Conservation (phyloP, 2,113 vertebrate species). For the Origma solitaria region DNA sequence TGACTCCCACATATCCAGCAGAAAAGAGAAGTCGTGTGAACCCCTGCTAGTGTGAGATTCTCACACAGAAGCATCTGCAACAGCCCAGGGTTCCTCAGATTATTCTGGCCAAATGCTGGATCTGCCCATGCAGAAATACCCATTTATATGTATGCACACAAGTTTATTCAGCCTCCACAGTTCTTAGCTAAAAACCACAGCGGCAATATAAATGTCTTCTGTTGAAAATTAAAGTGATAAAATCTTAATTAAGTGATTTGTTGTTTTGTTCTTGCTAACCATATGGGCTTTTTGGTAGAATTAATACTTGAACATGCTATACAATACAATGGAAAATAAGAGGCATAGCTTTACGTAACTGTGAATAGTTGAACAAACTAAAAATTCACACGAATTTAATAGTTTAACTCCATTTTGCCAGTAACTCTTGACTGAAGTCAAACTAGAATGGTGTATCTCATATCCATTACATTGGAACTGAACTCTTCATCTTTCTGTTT, state of each 20-base stretch:
- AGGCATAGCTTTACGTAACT: neutral
- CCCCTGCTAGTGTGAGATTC: neutral
- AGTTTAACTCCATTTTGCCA: neutral
- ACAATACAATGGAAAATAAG: slow-evolving; percentile 30
- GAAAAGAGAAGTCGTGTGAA: neutral
- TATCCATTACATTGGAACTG: neutral
- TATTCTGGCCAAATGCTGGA: neutral
- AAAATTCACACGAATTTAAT: neutral
- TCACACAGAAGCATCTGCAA: neutral
- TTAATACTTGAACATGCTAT: slow-evolving; percentile 6
- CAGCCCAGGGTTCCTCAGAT: neutral
- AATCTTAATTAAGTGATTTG: slow-evolving; percentile 45
- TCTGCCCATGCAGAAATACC: neutral
- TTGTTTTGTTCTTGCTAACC: slow-evolving; percentile 39
- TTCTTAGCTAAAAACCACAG: neutral
- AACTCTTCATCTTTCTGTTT: neutral
- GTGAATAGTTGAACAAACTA: neutral
- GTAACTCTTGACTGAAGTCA: neutral
- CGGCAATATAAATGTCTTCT: slow-evolving; percentile 3
- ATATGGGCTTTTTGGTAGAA: slow-evolving; percentile 27
- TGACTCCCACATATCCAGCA: neutral
- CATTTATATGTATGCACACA: neutral
- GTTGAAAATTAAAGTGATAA: slow-evolving; percentile 35
- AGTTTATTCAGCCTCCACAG: neutral
- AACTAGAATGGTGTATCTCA: neutral